Percentiles rank a stretch among this genome's conserved stretches.
Evolutionary conservation across 2,888 invertebrate species (phyloP).

Genomic region (Hemicrepidius hirtus): DNA sequence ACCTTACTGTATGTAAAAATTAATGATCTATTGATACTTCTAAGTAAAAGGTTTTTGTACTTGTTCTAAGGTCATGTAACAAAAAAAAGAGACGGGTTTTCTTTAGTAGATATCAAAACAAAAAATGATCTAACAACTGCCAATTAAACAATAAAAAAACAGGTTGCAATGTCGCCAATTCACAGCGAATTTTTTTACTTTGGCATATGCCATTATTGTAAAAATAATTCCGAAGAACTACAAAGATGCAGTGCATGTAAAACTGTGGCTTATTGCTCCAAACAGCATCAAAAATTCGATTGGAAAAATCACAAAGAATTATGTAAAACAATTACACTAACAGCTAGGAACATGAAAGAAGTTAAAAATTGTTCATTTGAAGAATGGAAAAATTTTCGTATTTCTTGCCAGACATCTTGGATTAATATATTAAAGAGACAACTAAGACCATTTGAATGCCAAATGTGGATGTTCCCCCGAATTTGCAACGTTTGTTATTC

Average conservation of each 20-base stretch:
- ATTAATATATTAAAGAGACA: conserved; percentile 56
- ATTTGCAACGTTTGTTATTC: conserved; percentile 62
- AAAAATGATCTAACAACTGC: neutral
- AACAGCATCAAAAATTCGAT: conserved; percentile 57
- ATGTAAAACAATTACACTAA: conserved; percentile 50
- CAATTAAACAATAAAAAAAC: too few relatives aligned
- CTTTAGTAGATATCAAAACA: neutral
- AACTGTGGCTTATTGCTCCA: conserved; percentile 56
- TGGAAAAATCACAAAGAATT: conserved; percentile 53
- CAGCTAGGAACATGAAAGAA: conserved; percentile 8
- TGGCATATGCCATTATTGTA: conserved; percentile 61
- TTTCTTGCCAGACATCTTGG: conserved; percentile 54
- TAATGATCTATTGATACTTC: neutral
- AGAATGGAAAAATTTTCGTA: conserved; percentile 52
- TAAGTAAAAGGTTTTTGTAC: conserved; percentile 16
- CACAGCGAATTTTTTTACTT: conserved; percentile 52
- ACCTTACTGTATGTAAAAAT: neutral
- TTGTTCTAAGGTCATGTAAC: conserved; percentile 8
- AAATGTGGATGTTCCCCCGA: conserved; percentile 65
- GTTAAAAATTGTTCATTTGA: conserved; percentile 36
- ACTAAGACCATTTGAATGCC: conserved; percentile 59
- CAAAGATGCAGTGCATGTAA: conserved; percentile 57
- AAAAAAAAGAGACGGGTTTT: neutral
- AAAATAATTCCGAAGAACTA: conserved; percentile 49
- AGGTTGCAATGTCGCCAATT: neutral